Evolutionary conservation across 1,140 invertebrate species (phyloP).

Genomic region (Rhizoglyphus robini): DNA sequence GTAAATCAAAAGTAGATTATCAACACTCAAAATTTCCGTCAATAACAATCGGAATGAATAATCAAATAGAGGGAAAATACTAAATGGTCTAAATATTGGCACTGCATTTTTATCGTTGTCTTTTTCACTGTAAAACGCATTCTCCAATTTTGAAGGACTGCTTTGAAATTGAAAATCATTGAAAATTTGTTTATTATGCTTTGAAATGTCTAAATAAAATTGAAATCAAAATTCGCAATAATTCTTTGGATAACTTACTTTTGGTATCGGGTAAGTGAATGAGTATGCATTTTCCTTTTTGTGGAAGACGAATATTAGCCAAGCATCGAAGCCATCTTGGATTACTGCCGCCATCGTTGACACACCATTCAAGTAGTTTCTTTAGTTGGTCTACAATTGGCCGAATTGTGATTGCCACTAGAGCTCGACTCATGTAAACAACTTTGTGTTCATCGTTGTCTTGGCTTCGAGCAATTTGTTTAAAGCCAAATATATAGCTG

Average conservation of each 20-base stretch:
- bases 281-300: constrained; percentile 5
- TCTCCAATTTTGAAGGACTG: not conserved
- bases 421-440: constrained; percentile 16
- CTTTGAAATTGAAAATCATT: not conserved
- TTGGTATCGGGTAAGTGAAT: constrained; percentile 7
- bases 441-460: constrained; percentile 13
- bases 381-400: constrained; percentile 14
- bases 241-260: not conserved
- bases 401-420: constrained; percentile 14
- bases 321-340: constrained; percentile 14
- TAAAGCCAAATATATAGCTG: constrained; percentile 17
- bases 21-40: constrained; percentile 58
- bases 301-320: constrained; percentile 11
- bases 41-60: constrained; percentile 81
- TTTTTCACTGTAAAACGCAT: not conserved
- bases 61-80: constrained; percentile 83
- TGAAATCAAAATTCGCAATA: not conserved
- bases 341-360: constrained; percentile 8
- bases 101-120: constrained; percentile 1
- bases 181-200: not conserved
- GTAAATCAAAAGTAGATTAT: constrained; percentile 81
- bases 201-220: not conserved
- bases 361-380: constrained; percentile 17
- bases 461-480: constrained; percentile 7
- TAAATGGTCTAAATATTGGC: constrained; percentile 33